These are phyloP conservation scores for Baccha elongata DNA, from an alignment of 2,888 invertebrate genomes.

Conservation along the genomic window DNA sequence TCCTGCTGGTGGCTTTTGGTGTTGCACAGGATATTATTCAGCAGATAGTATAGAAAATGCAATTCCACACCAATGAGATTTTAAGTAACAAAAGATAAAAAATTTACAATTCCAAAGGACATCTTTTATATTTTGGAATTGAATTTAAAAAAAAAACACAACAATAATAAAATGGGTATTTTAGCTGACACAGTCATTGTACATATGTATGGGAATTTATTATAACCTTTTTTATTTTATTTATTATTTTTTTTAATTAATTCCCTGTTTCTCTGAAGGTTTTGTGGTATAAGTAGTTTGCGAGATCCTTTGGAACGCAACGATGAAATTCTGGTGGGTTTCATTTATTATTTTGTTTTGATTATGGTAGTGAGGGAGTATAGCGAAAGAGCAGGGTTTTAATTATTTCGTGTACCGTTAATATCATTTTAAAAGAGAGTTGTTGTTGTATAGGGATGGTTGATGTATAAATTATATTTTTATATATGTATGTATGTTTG, in stretches of 20 bases:
- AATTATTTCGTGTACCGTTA: constrained; percentile 67
- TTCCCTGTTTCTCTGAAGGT: constrained; percentile 29
- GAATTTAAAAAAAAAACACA: no score
- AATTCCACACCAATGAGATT: constrained; percentile 64
- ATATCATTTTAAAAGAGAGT: constrained; percentile 59
- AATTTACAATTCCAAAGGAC: constrained; percentile 18
- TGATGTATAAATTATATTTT: constrained; percentile 27
- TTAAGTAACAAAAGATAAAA: constrained; percentile 48
- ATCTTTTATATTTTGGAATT: no score
- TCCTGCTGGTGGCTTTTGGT: constrained; percentile 1
- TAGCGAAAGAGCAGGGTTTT: constrained; percentile 39
- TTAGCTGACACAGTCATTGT: constrained; percentile 27
- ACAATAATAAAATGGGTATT: constrained; percentile 28
- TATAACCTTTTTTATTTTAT: constrained; percentile 44
- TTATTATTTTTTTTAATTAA: constrained; percentile 60
- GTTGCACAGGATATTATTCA: constrained; percentile 32
- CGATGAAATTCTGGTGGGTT: constrained; percentile 13
- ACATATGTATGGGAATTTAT: constrained; percentile 36
- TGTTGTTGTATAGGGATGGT: constrained; percentile 13
- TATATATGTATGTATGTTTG: background rate
- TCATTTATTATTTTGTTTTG: constrained; percentile 52
- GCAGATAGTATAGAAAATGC: constrained; percentile 45
- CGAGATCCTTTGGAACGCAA: constrained; percentile 14
- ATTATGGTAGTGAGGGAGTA: constrained; percentile 5
- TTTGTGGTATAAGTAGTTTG: constrained; percentile 17